Percentiles rank a stretch among this genome's conserved stretches.
These are phyloP conservation scores for Atractosteus spatula DNA, from an alignment of 2,113 vertebrate species.

Conservation along the genomic window DNA sequence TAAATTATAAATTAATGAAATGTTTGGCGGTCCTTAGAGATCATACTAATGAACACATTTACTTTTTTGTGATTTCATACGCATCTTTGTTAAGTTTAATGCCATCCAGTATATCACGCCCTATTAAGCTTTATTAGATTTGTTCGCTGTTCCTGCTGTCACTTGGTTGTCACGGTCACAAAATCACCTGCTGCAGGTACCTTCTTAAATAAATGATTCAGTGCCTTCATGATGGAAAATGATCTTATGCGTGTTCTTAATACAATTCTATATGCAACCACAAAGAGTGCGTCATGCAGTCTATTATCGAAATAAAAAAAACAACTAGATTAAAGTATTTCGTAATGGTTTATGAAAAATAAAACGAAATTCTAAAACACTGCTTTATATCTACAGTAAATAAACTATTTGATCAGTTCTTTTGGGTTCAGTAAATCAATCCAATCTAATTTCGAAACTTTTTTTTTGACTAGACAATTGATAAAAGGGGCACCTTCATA, in stretches of 20 bases:
- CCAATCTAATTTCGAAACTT: too few species aligned
- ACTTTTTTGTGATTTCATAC: constrained; percentile 82
- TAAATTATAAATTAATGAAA: constrained; percentile 99
- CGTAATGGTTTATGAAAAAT: too few species aligned
- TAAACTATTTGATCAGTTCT: too few species aligned
- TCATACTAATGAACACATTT: constrained; percentile 95
- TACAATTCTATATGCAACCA: neutral
- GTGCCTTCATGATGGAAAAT: constrained; percentile 22
- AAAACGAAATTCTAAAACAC: too few species aligned
- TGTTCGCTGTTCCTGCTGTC: constrained; percentile 84
- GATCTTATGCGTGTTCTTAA: neutral
- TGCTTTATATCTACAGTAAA: too few species aligned
- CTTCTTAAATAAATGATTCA: constrained; percentile 49
- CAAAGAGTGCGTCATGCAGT: too few species aligned
- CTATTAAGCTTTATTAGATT: constrained; percentile 97
- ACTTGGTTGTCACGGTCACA: constrained; percentile 76
- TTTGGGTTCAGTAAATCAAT: too few species aligned
- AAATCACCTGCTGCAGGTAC: constrained; percentile 92
- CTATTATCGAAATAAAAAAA: too few species aligned
- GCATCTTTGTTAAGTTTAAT: constrained; percentile 90
- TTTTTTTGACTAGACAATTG: too few species aligned
- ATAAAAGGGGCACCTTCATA: too few species aligned
- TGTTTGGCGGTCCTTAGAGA: constrained; percentile 94
- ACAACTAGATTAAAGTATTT: too few species aligned
- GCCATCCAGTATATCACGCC: constrained; percentile 82